Base-by-base conservation (phyloP, 2,888 invertebrate species). In the Latrodectus elegans region DNA sequence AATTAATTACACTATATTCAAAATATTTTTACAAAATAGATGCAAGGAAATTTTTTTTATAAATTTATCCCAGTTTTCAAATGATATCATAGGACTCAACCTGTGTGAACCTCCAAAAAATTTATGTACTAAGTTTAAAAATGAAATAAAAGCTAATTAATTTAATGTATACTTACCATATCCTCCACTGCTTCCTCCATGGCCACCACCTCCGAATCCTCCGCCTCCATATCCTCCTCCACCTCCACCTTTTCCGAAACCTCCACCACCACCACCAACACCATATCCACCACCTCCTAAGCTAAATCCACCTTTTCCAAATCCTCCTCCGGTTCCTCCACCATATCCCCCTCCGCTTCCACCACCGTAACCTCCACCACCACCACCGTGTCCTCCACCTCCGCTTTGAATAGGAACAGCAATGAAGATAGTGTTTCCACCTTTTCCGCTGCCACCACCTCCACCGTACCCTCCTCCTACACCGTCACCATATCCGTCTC, bases 231-330 rank as follows among this genome's bases (percentile, higher is more conserved):
- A 17, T 4, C 38, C 17, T 9, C 77, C 68, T 4, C 68, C 52
- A 4, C 77, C 68, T 12, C 78, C 78, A 26, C 79, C 79, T 14
- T 55, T 15, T 0, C 22, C 71, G 22, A 15, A 70, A 11, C 22
- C 53, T 15, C 22, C 9, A 38, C n/a, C 49, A 15, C 51, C 51
- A 26, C 67, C 67, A 8, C 67, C 67, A 2, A 12, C 73, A 4
- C 60, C 60, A 2, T n/a, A 8, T n/a, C 55, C n/a, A 38, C 67
- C 55, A 26, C 67, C 67, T 52, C 74, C 65, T 0, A 53, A 52
- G 10, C 78, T 70, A 17, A 38, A 17, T 10, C 79, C 79, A n/a
- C 78, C 78, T 64, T 75, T 70, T n/a, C 84, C 84, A 3, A 60
- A 64, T 71, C 22, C 22, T n/a, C n/a, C n/a, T n/a, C n/a, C n/a